These are phyloP conservation scores for Chorisops tibialis DNA, from an alignment of 2,888 invertebrate species.

Conservation along the genomic window DNA sequence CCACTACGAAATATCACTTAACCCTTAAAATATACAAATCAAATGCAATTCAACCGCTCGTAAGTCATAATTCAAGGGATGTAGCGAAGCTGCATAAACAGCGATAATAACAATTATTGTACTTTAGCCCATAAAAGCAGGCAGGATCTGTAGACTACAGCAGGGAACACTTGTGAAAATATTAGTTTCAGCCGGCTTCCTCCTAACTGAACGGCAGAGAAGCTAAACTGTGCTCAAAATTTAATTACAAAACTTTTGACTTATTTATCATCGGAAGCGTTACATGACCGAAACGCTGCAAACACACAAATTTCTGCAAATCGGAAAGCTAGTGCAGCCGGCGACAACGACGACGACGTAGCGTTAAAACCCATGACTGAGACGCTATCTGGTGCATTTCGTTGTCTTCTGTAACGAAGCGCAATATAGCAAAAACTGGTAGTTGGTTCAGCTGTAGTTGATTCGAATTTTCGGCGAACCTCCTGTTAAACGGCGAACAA, in stretches of 20 bases:
- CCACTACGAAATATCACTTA: no score
- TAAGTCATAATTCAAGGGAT: no score
- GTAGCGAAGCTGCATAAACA: neutral
- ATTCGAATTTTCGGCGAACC: no score
- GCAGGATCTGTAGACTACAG: neutral
- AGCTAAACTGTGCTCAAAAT: constrained; percentile 12
- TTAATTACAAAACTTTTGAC: constrained; percentile 11
- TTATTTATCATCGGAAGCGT: constrained; percentile 2
- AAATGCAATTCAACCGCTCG: neutral
- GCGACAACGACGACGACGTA: no score
- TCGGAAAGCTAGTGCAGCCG: no score
- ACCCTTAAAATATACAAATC: neutral
- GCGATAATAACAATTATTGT: constrained; percentile 1
- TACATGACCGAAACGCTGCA: neutral
- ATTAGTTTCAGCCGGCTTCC: neutral
- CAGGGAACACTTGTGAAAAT: neutral
- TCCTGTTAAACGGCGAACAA: no score
- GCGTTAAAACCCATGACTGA: no score
- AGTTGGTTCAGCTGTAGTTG: no score
- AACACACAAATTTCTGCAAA: neutral
- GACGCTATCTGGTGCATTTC: no score
- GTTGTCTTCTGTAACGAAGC: no score
- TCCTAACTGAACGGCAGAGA: neutral
- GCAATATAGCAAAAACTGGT: no score
- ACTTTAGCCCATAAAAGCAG: neutral